These are phyloP conservation scores for Uropsilus gracilis DNA, from an alignment of 2,113 vertebrate genomes.

Conservation along the genomic window DNA sequence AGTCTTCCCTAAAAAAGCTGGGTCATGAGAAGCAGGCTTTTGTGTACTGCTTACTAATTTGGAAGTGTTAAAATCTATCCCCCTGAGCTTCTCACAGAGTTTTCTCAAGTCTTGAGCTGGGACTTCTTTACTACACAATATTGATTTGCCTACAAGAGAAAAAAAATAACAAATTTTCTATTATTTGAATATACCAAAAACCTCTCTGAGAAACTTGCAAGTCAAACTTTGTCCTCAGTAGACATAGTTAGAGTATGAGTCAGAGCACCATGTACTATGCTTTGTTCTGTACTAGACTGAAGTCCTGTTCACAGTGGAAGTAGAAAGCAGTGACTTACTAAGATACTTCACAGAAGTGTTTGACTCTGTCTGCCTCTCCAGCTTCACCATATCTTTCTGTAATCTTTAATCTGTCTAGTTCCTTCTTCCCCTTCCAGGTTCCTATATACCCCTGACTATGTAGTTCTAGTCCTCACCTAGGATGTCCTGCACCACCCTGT, in stretches of 20 bases:
- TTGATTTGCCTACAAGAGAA: slow-evolving; percentile 90
- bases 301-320: background rate
- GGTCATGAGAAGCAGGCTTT: slow-evolving; percentile 15
- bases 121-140: slow-evolving; percentile 94
- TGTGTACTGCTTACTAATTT: slow-evolving; percentile 45
- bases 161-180: background rate
- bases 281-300: background rate
- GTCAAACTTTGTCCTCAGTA: background rate
- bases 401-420: background rate
- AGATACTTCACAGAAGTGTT: background rate
- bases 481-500: too few relatives aligned
- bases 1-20: slow-evolving; percentile 51
- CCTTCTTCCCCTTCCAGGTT: background rate
- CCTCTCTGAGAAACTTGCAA: background rate
- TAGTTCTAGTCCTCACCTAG: background rate
- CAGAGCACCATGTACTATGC: background rate
- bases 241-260: background rate
- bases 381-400: background rate
- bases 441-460: background rate
- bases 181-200: slow-evolving; percentile 17
- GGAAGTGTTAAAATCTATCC: slow-evolving; percentile 68
- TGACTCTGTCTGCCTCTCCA: background rate
- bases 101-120: slow-evolving; percentile 92
- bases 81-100: slow-evolving; percentile 94
- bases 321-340: background rate